Base-by-base conservation (phyloP, 2,888 invertebrate genomes). In the Drosophila maculinotata region DNA sequence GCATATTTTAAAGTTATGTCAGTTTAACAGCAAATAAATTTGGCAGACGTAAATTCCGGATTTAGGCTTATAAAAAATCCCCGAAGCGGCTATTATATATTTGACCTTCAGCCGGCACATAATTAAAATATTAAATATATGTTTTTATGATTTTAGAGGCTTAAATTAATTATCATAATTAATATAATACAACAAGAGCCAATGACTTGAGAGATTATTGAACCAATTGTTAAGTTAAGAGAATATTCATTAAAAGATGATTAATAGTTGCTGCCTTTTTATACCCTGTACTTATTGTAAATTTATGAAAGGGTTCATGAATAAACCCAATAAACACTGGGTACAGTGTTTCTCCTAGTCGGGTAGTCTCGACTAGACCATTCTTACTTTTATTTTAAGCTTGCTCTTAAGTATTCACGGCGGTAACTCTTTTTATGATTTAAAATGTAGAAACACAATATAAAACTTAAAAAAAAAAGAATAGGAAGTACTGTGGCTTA, bases 21-120 rank as follows among this genome's bases (percentile, higher is more conserved):
- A 26, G 6, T 10, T 14, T 15, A 17, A 26, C 17, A 14, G 15
- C 12, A 20, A n/a, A 8, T 9, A 36, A 47, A 9, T 31, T 10
- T 23, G 39, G 35, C 36, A 49, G 31, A 44, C 2, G 23, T 14
- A 8, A 59, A 48, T 48, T 59, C 42, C 66, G 33, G 51, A 42
- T 52, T 49, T 28, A 5, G 7, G 3, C 15, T 38, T 47, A 36
- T 28, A 30, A 20, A 56, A 53, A 67, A 49, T 20, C 36, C 49
- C 53, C 54, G 14, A 38, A 58, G 14, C 5, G 9, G 4, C 9
- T 1, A 26, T 44, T 28, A 6, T 25, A 42, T 35, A 15, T 8
- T 4, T 45, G 38, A 33, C 72, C 59, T 59, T 60, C 7, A 44
- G 30, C n/a, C 35, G 1, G 17, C 20, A 28, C 15, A 8, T 28